Percentiles rank a stretch among this genome's conserved stretches.
Conservation (phyloP, 2,113 vertebrate genomes). For the Stigmatopora nigra region DNA sequence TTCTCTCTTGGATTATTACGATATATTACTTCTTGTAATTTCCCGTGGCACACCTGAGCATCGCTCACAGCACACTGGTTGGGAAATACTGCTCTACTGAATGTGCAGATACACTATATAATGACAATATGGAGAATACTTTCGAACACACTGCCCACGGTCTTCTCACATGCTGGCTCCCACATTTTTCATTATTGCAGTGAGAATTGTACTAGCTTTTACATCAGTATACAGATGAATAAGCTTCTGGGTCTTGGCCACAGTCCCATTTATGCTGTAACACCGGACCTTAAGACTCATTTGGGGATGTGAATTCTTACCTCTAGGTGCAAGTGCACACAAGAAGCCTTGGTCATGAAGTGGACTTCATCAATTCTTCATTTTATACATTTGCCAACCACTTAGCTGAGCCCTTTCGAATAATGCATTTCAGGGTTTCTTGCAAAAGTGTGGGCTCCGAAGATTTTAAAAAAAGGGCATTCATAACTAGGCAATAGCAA, state of each 20-base stretch:
- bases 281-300: constrained; percentile 49
- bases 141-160: constrained; percentile 51
- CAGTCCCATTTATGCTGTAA: constrained; percentile 27
- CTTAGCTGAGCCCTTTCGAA: constrained; percentile 13
- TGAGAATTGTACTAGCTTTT: background rate
- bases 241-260: constrained; percentile 35
- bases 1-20: no score
- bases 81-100: no score
- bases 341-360: constrained; percentile 10
- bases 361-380: background rate
- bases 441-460: constrained; percentile 35
- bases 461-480: constrained; percentile 22
- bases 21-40: no score
- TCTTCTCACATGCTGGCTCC: constrained; percentile 43
- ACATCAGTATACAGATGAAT: background rate
- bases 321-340: constrained; percentile 29
- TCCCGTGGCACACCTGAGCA: no score
- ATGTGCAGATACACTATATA: constrained; percentile 39
- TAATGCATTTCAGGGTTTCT: constrained; percentile 32
- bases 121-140: constrained; percentile 51
- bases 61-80: no score
- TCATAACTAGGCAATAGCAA: constrained; percentile 47
- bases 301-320: constrained; percentile 42
- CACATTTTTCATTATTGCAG: constrained; percentile 35
- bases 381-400: constrained; percentile 8